phyloP scores from a whole-genome alignment of 2,797 vertebrate genomes.

The Anomalospiza imberbis region DNA sequence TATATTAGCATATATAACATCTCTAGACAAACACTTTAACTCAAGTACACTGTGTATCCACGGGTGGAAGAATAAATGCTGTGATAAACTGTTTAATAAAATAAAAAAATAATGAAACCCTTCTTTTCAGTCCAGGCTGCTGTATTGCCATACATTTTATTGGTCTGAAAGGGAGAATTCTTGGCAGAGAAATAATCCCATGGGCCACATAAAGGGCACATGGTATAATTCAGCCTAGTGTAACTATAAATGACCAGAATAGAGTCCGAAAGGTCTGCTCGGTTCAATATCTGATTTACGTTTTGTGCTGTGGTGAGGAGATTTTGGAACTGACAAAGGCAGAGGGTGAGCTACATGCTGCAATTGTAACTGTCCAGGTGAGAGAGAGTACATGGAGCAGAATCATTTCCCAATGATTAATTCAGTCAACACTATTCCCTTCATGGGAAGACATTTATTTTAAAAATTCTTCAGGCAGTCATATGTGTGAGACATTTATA shows the following conservation, averaged over 20 bases:
- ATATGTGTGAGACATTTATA: neutral
- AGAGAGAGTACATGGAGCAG: conserved; percentile 5
- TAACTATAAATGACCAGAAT: conserved; percentile 36
- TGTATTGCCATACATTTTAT: conserved; percentile 3
- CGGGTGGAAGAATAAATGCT: conserved; percentile 6
- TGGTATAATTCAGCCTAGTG: conserved; percentile 6
- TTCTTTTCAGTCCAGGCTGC: neutral
- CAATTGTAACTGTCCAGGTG: neutral
- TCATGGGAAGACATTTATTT: conserved; percentile 48
- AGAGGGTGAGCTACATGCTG: neutral
- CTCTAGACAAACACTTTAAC: conserved; percentile 23
- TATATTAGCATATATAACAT: neutral
- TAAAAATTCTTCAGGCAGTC: conserved; percentile 47
- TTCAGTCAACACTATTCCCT: conserved; percentile 41
- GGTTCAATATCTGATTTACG: conserved; percentile 22
- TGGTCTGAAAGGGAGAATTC: conserved; percentile 27
- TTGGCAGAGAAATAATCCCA: conserved; percentile 12
- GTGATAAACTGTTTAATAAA: conserved; percentile 42
- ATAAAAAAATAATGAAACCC: conserved; percentile 50
- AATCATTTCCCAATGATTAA: conserved; percentile 53
- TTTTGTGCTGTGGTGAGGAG: neutral
- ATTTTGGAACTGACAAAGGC: neutral
- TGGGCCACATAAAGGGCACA: conserved; percentile 5
- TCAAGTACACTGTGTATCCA: neutral
- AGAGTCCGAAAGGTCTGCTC: conserved; percentile 1